Conservation (phyloP, 2,888 invertebrate species). For the Geotrupes spiniger region DNA sequence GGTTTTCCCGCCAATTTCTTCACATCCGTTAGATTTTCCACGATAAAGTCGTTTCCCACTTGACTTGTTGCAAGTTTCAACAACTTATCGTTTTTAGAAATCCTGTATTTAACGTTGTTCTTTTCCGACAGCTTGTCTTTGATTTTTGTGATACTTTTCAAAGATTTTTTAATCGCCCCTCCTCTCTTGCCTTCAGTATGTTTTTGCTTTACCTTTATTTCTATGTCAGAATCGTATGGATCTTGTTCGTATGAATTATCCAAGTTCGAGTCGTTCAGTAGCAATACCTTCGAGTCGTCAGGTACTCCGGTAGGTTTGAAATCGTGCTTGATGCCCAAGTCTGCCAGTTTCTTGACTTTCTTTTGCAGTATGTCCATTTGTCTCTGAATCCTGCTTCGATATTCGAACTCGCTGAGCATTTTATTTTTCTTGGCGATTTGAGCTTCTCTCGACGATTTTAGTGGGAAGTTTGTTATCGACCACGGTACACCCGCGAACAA, state of each 20-base stretch:
- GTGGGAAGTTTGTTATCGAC: slow-evolving; percentile 53
- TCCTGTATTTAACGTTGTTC: no score
- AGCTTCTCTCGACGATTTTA: slow-evolving; percentile 41
- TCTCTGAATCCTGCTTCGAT: slow-evolving; percentile 48
- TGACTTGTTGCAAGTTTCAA: no score
- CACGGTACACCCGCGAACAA: slow-evolving; percentile 58
- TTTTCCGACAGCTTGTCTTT: no score
- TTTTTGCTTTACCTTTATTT: background rate
- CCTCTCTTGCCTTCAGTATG: background rate
- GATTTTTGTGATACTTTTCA: no score
- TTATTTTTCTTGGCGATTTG: slow-evolving; percentile 10
- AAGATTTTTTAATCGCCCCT: no score
- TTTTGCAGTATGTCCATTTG: slow-evolving; percentile 50
- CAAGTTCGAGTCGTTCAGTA: background rate
- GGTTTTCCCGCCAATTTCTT: no score
- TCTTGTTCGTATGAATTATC: background rate
- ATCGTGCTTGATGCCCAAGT: slow-evolving; percentile 55
- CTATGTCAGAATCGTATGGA: slow-evolving; percentile 1
- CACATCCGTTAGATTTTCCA: no score
- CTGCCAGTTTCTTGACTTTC: slow-evolving; percentile 52
- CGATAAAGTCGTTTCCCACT: no score
- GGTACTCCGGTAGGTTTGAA: slow-evolving; percentile 45
- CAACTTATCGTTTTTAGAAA: no score
- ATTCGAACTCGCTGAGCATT: slow-evolving; percentile 37
- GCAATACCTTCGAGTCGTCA: slow-evolving; percentile 10